Base-by-base conservation (phyloP, 1,140 invertebrate genomes). In the Drosophila bocqueti region DNA sequence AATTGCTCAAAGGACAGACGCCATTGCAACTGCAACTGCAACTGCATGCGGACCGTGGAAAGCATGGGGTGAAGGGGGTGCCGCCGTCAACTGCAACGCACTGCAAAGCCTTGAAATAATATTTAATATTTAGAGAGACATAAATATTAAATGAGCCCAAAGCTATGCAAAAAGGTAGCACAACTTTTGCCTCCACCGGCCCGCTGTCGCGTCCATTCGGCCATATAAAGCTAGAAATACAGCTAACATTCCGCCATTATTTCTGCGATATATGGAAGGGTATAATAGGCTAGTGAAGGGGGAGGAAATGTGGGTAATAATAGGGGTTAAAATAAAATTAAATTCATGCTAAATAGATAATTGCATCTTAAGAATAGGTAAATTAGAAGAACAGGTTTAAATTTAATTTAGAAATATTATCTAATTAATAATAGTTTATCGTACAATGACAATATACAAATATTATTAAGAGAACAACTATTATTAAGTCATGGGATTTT, bases 61-160 rank as follows among this genome's bases (percentile, higher is more conserved):
- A 21, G 16, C 2, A 4, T 26, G 36, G 47, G 11, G n/a, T 47
- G 50, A 3, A 1, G 36, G 36, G 47, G 15, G n/a, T 40, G 67
- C 34, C 3, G 34, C 40, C 57, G 59, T 75, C 47, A 64, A 64
- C 49, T 69, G 62, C 45, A 49, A 67, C 82, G 66, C 61, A 77
- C 79, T 67, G 86, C 78, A 90, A 89, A 85, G 85, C 91, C 91
- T 92, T 91, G 89, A 92, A 92, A 92, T 92, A 92, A 92, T 92
- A 92, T 92, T 92, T 92, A 92, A 92, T 92, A 92, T 92, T 92
- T 92, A 92, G 91, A 92, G 91, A 91, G 89, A 89, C 84, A 92
- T 92, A 92, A 92, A 92, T 92, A 92, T 92, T 92, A 92, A 92
- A 92, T 92, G 91, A 92, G 65, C 69, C 76, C 84, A 91, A 92